Conservation (phyloP, 2,797 vertebrate species). For the Eupleurogrammus muticus region DNA sequence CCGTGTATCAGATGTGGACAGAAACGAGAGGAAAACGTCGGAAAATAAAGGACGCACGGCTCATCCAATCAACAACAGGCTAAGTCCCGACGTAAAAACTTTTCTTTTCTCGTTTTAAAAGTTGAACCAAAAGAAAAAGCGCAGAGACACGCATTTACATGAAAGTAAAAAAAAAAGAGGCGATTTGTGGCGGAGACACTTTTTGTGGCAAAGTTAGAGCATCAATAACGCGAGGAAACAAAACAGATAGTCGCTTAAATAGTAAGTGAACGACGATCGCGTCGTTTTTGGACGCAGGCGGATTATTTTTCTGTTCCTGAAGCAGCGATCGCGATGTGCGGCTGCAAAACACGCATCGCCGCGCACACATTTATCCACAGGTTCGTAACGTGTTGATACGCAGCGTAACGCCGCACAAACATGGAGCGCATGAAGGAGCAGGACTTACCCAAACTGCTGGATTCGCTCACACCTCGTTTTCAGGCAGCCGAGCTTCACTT, state of each 20-base stretch:
- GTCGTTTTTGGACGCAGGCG: neutral
- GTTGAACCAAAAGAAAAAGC: neutral
- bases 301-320: constrained; percentile 23
- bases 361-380: neutral
- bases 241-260: constrained; percentile 63
- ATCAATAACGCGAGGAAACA: constrained; percentile 18
- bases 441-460: constrained; percentile 79
- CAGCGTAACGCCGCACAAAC: constrained; percentile 59
- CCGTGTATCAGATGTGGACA: neutral
- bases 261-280: constrained; percentile 23
- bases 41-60: constrained; percentile 41
- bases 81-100: constrained; percentile 42
- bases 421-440: constrained; percentile 62
- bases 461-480: constrained; percentile 64
- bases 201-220: neutral
- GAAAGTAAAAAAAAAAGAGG: accelerated
- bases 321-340: neutral
- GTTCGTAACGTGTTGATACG: constrained; percentile 16
- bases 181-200: neutral
- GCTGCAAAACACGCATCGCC: neutral
- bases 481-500: constrained; percentile 43
- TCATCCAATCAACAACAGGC: constrained; percentile 65
- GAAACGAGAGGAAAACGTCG: constrained; percentile 30
- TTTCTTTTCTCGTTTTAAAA: constrained; percentile 5
- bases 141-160: neutral